phyloP scores from a whole-genome alignment of 1,140 invertebrate genomes.

The Drosophila ficusphila region DNA sequence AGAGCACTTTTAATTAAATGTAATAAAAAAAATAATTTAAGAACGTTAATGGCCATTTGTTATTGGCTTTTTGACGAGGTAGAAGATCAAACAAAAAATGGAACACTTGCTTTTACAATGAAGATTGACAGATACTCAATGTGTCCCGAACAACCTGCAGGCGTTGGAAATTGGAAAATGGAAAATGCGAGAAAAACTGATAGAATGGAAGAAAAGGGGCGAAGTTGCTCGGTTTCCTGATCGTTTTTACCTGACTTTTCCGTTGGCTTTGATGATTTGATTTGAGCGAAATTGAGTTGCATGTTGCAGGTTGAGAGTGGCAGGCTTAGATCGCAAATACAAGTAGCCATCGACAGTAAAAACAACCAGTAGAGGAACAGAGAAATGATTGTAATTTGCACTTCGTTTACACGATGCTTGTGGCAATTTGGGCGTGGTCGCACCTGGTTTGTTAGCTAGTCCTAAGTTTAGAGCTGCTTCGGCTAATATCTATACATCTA shows the following conservation, averaged over 20 bases:
- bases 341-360: conserved; percentile 40
- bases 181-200: not conserved
- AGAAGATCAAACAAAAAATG: not conserved
- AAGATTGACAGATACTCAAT: conserved; percentile 58
- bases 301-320: conserved; percentile 54
- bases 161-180: conserved; percentile 3
- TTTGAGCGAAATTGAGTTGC: conserved; percentile 61
- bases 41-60: no score
- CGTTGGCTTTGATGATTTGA: conserved; percentile 51
- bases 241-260: conserved; percentile 45
- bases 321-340: conserved; percentile 36
- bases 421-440: conserved; percentile 50
- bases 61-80: no score
- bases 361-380: conserved; percentile 26
- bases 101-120: conserved; percentile 32
- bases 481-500: conserved; percentile 38
- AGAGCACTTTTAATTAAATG: no score
- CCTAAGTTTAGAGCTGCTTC: conserved; percentile 41
- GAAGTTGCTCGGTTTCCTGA: conserved; percentile 51
- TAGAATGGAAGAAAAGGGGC: conserved; percentile 6
- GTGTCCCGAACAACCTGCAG: conserved; percentile 23
- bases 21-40: no score
- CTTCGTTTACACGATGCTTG: conserved; percentile 61
- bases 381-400: conserved; percentile 74
- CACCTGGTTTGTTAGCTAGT: conserved; percentile 55